Evolutionary conservation across 2,888 invertebrate genomes (phyloP).

Genomic region (Sinopyrophorus schimmeli): DNA sequence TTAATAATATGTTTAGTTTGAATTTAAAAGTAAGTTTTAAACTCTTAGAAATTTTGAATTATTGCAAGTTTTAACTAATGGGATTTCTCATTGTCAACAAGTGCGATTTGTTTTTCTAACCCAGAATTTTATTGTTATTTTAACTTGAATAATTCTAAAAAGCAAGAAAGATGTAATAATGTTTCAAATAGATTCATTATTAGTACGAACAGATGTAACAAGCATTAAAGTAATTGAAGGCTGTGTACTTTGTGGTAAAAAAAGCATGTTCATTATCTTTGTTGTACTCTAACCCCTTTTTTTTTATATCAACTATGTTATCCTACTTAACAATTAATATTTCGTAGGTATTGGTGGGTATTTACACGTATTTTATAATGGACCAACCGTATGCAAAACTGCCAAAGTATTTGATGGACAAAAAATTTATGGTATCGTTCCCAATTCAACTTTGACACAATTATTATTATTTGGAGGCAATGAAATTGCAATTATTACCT

Average conservation of each 20-base stretch:
- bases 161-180: too few relatives aligned
- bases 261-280: too few relatives aligned
- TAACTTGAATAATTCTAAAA: too few relatives aligned
- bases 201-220: constrained; percentile 57
- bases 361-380: constrained; percentile 46
- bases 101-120: background rate
- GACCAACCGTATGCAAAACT: constrained; percentile 35
- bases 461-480: constrained; percentile 64
- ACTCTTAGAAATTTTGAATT: too few relatives aligned
- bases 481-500: constrained; percentile 52
- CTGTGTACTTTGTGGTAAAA: too few relatives aligned
- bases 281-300: too few relatives aligned
- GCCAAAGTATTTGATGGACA: constrained; percentile 55
- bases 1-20: too few relatives aligned
- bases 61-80: too few relatives aligned
- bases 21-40: too few relatives aligned
- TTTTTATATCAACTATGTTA: too few relatives aligned
- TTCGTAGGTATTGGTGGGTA: constrained; percentile 62
- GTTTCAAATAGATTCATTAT: background rate
- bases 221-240: constrained; percentile 56
- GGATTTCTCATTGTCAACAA: too few relatives aligned
- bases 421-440: constrained; percentile 63
- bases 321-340: too few relatives aligned
- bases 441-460: constrained; percentile 44
- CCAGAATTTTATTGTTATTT: background rate